Percentiles rank a stretch among this genome's conserved stretches.
phyloP scores from a whole-genome alignment of 2,113 vertebrate species.

The Tragelaphus scriptus region DNA sequence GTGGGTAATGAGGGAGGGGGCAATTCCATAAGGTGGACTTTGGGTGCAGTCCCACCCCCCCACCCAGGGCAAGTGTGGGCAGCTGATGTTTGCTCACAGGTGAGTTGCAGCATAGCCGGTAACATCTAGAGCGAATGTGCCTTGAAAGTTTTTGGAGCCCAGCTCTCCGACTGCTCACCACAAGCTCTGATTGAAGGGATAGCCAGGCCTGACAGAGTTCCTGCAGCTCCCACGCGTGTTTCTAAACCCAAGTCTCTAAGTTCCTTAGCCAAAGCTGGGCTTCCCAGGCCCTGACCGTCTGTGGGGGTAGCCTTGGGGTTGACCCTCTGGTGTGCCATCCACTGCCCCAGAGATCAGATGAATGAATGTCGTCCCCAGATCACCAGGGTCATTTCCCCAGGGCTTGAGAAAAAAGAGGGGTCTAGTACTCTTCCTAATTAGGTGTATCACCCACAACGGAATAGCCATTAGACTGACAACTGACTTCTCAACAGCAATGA shows the following conservation, averaged over 20 bases:
- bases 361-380: not conserved
- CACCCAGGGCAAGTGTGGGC: not conserved
- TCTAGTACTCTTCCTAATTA: not conserved
- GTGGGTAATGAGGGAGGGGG: no score
- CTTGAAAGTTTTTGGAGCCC: not conserved
- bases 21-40: not conserved
- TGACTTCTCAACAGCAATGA: not conserved
- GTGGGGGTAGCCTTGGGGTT: not conserved
- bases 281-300: not conserved
- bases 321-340: not conserved
- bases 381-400: not conserved
- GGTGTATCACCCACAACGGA: not conserved
- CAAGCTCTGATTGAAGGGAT: not conserved
- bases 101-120: not conserved
- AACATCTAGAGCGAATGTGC: not conserved
- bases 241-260: not conserved
- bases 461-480: not conserved
- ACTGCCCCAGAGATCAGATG: not conserved
- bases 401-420: not conserved
- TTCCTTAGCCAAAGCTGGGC: not conserved
- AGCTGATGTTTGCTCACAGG: not conserved
- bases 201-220: not conserved
- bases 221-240: not conserved
- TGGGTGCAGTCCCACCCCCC: rapidly evolving
- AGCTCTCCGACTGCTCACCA: not conserved